Percentiles rank a stretch among this genome's conserved stretches.
phyloP scores from a whole-genome alignment of 2,888 invertebrate genomes.

The Drosophila borborema region DNA sequence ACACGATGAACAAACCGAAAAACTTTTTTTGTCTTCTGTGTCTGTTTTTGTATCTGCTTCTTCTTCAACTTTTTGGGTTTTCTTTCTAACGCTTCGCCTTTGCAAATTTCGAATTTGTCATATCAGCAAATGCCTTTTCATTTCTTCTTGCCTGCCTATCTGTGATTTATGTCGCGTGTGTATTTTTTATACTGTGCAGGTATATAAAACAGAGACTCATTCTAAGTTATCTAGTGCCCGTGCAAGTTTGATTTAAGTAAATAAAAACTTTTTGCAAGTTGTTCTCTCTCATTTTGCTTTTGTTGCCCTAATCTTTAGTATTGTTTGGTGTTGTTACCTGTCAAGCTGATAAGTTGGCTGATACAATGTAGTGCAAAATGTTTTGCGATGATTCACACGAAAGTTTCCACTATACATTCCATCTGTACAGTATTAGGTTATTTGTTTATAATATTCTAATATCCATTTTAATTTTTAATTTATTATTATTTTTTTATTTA shows the following conservation, averaged over 20 bases:
- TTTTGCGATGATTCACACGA: slow-evolving; percentile 8
- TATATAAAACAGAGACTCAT: slow-evolving; percentile 14
- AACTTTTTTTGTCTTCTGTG: slow-evolving; percentile 23
- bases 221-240: slow-evolving; percentile 4
- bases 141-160: slow-evolving; percentile 17
- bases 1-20: slow-evolving; percentile 47
- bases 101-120: slow-evolving; percentile 48
- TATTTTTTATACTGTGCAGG: not conserved
- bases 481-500: too few species aligned
- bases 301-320: slow-evolving; percentile 10
- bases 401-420: not conserved
- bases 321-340: slow-evolving; percentile 21
- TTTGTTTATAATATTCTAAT: too few species aligned
- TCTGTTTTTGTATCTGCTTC: not conserved
- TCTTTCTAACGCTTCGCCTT: slow-evolving; percentile 18
- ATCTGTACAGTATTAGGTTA: too few species aligned
- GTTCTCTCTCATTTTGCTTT: not conserved
- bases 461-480: too few species aligned
- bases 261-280: slow-evolving; percentile 30
- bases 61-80: not conserved
- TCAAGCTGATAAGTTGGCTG: slow-evolving; percentile 26
- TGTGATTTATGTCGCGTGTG: slow-evolving; percentile 49
- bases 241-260: slow-evolving; percentile 11
- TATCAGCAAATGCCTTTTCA: slow-evolving; percentile 42
- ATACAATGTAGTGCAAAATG: slow-evolving; percentile 2